Percentiles rank a stretch among this genome's conserved stretches.
Conservation (phyloP, 2,888 invertebrate species). For the Drosophila sordidapex region DNA sequence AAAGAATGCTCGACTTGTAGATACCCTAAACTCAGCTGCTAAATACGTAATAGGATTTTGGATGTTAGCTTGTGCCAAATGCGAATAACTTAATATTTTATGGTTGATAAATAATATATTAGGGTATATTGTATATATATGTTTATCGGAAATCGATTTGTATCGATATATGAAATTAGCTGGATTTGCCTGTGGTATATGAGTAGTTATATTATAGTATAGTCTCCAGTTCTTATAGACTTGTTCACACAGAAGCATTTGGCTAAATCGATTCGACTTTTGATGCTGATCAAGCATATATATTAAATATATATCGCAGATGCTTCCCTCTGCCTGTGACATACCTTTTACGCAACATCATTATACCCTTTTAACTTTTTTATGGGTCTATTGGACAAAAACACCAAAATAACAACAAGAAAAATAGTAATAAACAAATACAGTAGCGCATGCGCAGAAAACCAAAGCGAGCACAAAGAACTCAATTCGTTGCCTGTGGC, state of each 20-base stretch:
- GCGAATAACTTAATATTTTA: no score
- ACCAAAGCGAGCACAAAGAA: constrained; percentile 39
- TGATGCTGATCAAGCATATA: neutral
- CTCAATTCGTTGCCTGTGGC: constrained; percentile 26
- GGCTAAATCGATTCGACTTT: neutral
- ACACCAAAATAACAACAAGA: constrained; percentile 1
- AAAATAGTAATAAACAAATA: constrained; percentile 43
- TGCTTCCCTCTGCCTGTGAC: neutral
- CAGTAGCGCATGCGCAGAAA: constrained; percentile 74
- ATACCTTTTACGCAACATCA: neutral
- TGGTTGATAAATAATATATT: neutral
- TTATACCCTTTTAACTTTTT: neutral
- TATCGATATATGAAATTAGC: neutral
- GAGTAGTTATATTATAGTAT: neutral
- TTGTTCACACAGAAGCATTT: no score
- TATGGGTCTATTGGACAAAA: neutral
- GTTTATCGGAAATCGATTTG: neutral
- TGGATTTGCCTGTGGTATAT: neutral
- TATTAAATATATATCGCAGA: neutral
- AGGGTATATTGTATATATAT: no score
- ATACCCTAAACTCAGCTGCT: neutral
- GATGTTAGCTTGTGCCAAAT: neutral
- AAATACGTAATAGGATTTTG: neutral
- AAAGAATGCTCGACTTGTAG: neutral
- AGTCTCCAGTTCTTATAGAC: no score